These are phyloP conservation scores for Dendroctonus ponderosae DNA, from an alignment of 1,140 invertebrate species.

Conservation along the genomic window DNA sequence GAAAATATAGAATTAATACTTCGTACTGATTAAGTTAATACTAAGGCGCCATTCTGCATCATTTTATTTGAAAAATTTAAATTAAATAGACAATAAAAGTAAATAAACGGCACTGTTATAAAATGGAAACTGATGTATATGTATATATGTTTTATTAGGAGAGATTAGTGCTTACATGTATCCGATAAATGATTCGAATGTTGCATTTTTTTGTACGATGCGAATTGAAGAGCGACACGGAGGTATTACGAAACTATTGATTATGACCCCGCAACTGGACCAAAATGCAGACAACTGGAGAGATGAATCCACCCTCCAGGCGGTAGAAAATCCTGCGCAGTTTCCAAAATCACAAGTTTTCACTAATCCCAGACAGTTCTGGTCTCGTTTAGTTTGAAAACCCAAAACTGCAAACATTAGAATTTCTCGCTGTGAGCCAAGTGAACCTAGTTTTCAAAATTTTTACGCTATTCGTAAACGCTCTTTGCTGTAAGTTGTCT, in stretches of 20 bases:
- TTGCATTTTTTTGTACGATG: constrained; percentile 18
- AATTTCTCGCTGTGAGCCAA: constrained; percentile 21
- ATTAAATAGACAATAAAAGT: no score
- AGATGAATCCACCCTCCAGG: constrained; percentile 21
- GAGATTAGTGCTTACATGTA: constrained; percentile 5
- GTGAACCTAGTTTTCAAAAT: constrained; percentile 43
- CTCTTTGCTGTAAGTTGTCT: constrained; percentile 45
- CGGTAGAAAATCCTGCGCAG: constrained; percentile 31
- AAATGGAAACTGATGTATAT: no score
- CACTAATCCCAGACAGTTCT: constrained; percentile 23
- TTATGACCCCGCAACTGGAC: constrained; percentile 34
- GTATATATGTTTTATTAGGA: background rate
- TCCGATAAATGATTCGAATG: constrained; percentile 11
- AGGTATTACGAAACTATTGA: constrained; percentile 29
- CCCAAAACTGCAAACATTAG: constrained; percentile 6
- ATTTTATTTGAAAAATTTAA: no score
- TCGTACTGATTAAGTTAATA: no score
- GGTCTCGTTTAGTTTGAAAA: constrained; percentile 20
- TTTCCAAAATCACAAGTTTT: constrained; percentile 7
- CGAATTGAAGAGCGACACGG: background rate
- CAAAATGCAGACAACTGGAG: constrained; percentile 30
- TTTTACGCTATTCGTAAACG: constrained; percentile 45
- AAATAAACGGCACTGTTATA: no score
- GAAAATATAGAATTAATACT: no score
- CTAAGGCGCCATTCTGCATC: background rate